These are phyloP conservation scores for Brassicogethes aeneus DNA, from an alignment of 2,888 invertebrate species.

Conservation along the genomic window DNA sequence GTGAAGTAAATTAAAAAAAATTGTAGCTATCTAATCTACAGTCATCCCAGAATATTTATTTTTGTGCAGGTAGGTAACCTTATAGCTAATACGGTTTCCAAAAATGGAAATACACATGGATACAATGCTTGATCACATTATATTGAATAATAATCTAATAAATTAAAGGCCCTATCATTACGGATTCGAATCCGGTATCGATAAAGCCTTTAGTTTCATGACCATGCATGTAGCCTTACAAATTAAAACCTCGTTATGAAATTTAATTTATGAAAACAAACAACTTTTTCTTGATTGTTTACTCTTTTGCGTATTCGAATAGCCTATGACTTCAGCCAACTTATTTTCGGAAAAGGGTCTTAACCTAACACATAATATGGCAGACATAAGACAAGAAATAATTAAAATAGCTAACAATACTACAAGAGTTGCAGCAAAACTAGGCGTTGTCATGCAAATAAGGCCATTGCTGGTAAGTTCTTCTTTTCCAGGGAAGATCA, in stretches of 20 bases:
- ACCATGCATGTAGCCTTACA: slow-evolving; percentile 22
- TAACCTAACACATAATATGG: slow-evolving; percentile 74
- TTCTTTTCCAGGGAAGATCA: slow-evolving; percentile 62
- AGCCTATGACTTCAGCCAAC: slow-evolving; percentile 15
- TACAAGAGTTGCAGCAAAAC: slow-evolving; percentile 79
- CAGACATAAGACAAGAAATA: slow-evolving; percentile 77
- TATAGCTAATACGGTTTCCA: slow-evolving; percentile 17
- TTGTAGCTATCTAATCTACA: neutral
- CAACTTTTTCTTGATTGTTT: slow-evolving; percentile 52
- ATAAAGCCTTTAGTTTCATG: slow-evolving; percentile 17
- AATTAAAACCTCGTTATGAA: slow-evolving; percentile 6
- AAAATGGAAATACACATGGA: slow-evolving; percentile 22
- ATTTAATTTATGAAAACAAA: slow-evolving; percentile 38
- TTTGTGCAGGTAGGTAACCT: slow-evolving; percentile 20
- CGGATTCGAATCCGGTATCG: slow-evolving; percentile 7
- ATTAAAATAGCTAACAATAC: slow-evolving; percentile 74
- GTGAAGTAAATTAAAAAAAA: neutral
- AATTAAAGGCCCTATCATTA: slow-evolving; percentile 17
- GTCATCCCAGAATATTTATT: slow-evolving; percentile 8
- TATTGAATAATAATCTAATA: slow-evolving; percentile 8
- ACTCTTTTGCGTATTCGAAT: slow-evolving; percentile 16
- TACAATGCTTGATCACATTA: slow-evolving; percentile 30
- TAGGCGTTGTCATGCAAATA: slow-evolving; percentile 92
- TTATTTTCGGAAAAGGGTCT: slow-evolving; percentile 55
- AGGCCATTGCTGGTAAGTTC: slow-evolving; percentile 46